Percentiles rank a stretch among this genome's conserved stretches.
These are phyloP conservation scores for Pollenia griseotomentosa DNA, from an alignment of 2,888 invertebrate genomes.

Conservation along the genomic window DNA sequence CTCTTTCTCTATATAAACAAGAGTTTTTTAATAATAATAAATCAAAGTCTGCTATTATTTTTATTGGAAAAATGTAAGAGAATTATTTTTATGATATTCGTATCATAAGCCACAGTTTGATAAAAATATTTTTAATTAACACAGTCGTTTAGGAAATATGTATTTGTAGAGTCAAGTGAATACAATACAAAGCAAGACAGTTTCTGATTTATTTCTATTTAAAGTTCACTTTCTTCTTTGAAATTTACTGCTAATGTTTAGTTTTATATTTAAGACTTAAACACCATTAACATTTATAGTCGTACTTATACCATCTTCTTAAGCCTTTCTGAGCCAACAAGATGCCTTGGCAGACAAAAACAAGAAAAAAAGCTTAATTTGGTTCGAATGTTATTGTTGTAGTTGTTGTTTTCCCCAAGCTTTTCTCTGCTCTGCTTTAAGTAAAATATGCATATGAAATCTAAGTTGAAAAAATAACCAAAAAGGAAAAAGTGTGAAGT, in stretches of 20 bases:
- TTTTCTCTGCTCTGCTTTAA: slow-evolving; percentile 20
- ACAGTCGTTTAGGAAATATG: neutral
- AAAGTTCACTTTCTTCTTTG: neutral
- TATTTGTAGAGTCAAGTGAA: neutral
- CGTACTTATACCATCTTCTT: slow-evolving; percentile 14
- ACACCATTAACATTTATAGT: neutral
- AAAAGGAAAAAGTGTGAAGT: slow-evolving; percentile 51
- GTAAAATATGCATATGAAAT: slow-evolving; percentile 51
- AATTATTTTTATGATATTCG: slow-evolving; percentile 6
- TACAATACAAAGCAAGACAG: neutral
- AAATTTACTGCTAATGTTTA: neutral
- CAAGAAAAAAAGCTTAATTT: slow-evolving; percentile 24
- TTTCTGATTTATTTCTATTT: neutral
- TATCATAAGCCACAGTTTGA: slow-evolving; percentile 1
- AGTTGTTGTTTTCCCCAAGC: neutral
- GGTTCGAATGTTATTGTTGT: neutral
- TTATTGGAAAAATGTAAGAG: slow-evolving; percentile 15
- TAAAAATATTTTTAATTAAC: slow-evolving; percentile 45
- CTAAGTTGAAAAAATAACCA: slow-evolving; percentile 12
- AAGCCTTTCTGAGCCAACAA: slow-evolving; percentile 48
- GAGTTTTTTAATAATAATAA: slow-evolving; percentile 48
- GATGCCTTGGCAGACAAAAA: slow-evolving; percentile 54
- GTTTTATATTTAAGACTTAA: neutral
- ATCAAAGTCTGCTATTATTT: slow-evolving; percentile 39
- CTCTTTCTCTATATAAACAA: slow-evolving; percentile 34